Conservation (phyloP, 2,888 invertebrate species). For the Agrotis exclamationis region DNA sequence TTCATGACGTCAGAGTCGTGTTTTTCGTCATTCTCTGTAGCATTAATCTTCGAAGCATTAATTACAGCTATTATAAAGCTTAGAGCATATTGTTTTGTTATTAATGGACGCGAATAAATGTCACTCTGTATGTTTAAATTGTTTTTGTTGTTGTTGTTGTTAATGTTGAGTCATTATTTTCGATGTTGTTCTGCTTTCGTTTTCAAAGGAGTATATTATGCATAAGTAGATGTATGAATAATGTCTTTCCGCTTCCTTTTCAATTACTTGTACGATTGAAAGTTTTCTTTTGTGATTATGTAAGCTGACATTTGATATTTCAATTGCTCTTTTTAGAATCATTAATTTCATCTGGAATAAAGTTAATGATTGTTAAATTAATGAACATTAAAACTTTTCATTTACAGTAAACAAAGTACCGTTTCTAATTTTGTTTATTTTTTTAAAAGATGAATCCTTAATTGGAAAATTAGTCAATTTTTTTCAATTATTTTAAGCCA, state of each 20-base stretch:
- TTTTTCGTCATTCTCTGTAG: background rate
- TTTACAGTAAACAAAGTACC: background rate
- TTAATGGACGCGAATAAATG: constrained; percentile 37
- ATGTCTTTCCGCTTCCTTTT: constrained; percentile 23
- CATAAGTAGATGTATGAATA: constrained; percentile 38
- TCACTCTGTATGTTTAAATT: constrained; percentile 33
- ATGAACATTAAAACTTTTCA: too few relatives aligned
- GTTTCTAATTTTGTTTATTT: too few relatives aligned
- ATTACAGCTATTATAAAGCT: constrained; percentile 20
- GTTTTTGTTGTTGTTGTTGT: constrained; percentile 26
- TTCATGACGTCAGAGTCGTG: constrained; percentile 25
- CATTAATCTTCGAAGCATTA: constrained; percentile 26
- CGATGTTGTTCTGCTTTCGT: constrained; percentile 34
- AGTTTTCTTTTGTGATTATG: constrained; percentile 8
- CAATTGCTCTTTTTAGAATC: background rate
- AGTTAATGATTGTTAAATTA: too few relatives aligned
- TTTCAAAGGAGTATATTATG: constrained; percentile 30
- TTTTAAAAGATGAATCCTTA: too few relatives aligned
- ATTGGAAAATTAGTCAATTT: too few relatives aligned
- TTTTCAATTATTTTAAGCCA: too few relatives aligned
- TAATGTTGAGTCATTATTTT: constrained; percentile 3
- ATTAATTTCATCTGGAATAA: background rate
- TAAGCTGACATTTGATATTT: constrained; percentile 26
- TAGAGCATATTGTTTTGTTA: constrained; percentile 41
- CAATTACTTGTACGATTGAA: constrained; percentile 16